phyloP scores from a whole-genome alignment of 2,888 invertebrate species.

The Andrena praecox region DNA sequence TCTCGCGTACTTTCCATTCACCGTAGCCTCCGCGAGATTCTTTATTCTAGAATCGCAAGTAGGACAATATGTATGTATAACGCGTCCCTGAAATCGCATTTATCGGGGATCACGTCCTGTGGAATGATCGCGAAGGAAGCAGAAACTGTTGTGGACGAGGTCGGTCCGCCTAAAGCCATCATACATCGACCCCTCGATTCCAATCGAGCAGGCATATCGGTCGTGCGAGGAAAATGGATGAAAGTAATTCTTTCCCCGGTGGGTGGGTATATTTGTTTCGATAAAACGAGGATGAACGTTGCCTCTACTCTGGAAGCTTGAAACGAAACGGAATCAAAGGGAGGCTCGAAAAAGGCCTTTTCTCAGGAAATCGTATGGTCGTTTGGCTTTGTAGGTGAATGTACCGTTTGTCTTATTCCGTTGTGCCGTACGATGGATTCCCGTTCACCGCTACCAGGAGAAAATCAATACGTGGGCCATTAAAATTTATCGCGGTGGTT shows the following conservation, averaged over 20 bases:
- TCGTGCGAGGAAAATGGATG: constrained; percentile 11
- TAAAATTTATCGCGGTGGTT: constrained; percentile 29
- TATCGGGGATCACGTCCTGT: not conserved
- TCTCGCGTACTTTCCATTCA: not conserved
- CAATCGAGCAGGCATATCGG: constrained; percentile 26
- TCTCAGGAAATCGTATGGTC: constrained; percentile 32
- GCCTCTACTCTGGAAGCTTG: not conserved
- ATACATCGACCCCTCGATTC: constrained; percentile 40
- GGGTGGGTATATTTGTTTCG: not conserved
- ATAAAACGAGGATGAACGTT: not conserved
- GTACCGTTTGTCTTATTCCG: constrained; percentile 59
- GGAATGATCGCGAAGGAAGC: not conserved
- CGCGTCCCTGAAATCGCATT: not conserved
- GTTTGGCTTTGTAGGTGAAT: constrained; percentile 56
- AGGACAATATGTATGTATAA: no score
- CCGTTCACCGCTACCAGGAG: constrained; percentile 22
- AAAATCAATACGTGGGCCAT: constrained; percentile 45
- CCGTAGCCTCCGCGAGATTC: not conserved
- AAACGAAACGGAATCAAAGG: constrained; percentile 7
- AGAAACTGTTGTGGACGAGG: constrained; percentile 24
- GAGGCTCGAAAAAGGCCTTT: constrained; percentile 19
- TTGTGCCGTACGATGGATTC: constrained; percentile 23
- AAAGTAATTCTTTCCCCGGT: not conserved
- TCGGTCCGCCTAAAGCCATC: constrained; percentile 49
- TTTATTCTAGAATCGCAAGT: not conserved